Evolutionary conservation across 1,140 invertebrate genomes (phyloP), one percentile per base, ranked within the genome.

Genomic region (Sinella curviseta): DNA sequence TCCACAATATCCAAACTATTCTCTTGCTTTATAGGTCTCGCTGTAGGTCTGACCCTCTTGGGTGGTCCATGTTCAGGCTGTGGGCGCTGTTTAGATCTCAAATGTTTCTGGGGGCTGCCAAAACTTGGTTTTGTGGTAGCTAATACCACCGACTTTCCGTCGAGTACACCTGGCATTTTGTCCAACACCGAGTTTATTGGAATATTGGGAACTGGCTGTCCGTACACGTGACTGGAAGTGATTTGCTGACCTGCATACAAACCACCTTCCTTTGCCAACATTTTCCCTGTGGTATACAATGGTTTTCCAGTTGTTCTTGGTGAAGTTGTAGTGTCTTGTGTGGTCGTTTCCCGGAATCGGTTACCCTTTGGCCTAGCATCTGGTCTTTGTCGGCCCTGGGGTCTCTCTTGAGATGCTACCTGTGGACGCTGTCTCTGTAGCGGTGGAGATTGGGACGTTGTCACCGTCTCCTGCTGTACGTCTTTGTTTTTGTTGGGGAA

Each of bases 251-350:
- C 80, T n/a, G 83, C 81, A 77, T 84, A 84, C 36, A 84, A 54
- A n/a, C 83, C 83, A 28, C 83, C 83, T 39, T 84, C 83, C 48
- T 84, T 84, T 0, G 28, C 74, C 24, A 83, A 39, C 82, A 83
- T 83, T 78, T 80, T 82, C 8, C 81, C 83, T 36, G 76, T 39
- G 16, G 54, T 39, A 55, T 84, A 84, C 20, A 84, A 73, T 14
- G 83, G 81, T 65, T 84, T 84, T 39, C 83, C 83, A 4, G 80
- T 77, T 24, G 57, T 79, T 60, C 31, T 77, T 16, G 75, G 26
- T 1, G 73, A 33, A 17, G 73, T 33, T 26, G 73, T 28, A 28
- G 67, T 30, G 20, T 34, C 26, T n/a, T n/a, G 16, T 20, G 36
- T 79, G 74, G 34, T 24, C 26, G 34, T 36, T 75, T 75, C 74